These are phyloP conservation scores for Magallana nippona DNA, from an alignment of 2,888 invertebrate species.

Conservation along the genomic window DNA sequence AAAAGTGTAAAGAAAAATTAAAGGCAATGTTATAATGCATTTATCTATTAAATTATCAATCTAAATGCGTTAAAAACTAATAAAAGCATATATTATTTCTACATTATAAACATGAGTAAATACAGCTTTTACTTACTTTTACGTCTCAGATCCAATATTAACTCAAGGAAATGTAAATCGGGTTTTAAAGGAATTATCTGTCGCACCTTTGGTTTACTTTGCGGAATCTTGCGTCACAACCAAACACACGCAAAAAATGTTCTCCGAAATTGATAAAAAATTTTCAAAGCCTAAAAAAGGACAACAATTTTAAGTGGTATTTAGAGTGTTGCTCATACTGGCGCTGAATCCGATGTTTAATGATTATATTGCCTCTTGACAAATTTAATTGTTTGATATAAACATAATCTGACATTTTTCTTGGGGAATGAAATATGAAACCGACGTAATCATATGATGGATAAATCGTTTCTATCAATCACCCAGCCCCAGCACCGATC, in stretches of 20 bases:
- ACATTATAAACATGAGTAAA: too few relatives aligned
- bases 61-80: too few relatives aligned
- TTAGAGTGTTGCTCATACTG: background rate
- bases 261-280: background rate
- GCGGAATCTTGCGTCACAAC: background rate
- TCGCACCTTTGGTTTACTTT: conserved; percentile 9
- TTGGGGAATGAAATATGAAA: conserved; percentile 8
- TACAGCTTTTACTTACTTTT: background rate
- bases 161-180: background rate
- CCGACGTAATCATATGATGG: conserved; percentile 12
- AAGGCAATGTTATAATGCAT: too few relatives aligned
- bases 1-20: too few relatives aligned
- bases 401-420: conserved; percentile 18
- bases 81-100: too few relatives aligned
- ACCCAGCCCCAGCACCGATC: background rate
- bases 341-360: background rate
- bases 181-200: background rate
- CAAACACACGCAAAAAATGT: background rate
- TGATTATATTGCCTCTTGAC: conserved; percentile 27
- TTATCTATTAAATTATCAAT: too few relatives aligned
- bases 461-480: background rate
- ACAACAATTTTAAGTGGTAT: background rate
- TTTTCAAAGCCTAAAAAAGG: background rate
- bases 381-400: conserved; percentile 27
- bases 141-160: background rate